Base-by-base conservation (phyloP, 1,140 invertebrate genomes). In the Euglossa dilemma region DNA sequence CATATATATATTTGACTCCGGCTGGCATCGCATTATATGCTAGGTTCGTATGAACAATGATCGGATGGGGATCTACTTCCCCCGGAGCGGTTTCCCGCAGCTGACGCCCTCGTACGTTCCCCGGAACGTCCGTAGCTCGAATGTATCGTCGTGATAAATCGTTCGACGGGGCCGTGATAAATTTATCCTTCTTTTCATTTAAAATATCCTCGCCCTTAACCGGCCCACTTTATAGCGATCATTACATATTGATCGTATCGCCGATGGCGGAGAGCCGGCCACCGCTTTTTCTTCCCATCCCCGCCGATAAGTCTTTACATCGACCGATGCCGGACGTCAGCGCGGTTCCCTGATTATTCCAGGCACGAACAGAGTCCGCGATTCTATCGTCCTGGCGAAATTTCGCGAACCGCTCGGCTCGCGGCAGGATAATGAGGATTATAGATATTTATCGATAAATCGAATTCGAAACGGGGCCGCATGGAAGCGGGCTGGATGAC, bases 91-190 rank as follows among this genome's bases (percentile, higher is more conserved):
- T 88, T 88, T 88, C 72, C 66, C 79, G 70, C 87, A 88, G 87
- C 86, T 88, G 87, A 85, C 87, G 86, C 79, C 25, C 83, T 52
- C 79, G 79, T 88, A 85, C 78, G 83, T 85, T 85, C 86, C 80
- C 59, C 75, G 70, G 73, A 85, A 88, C 70, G 86, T 88, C 69
- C 63, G 78, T 76, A 52, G 61, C 74, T 78, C 56, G 64, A 85
- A 83, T 80, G 87, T 88, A 88, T 88, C 86, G 86, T 71, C 63
- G 66, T 85, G 79, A 88, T 88, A 88, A 82, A 88, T 88, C 83
- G 84, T 83, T 81, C 87, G 80, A 77, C 84, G 63, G 75, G 50
- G 59, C 56, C 47, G 67, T 83, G 83, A 88, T 88, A 88, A 85
- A 88, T 88, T 85, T 83, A 85, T 88, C 80, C 85, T 63, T 36